Evolutionary conservation across 2,113 vertebrate species (phyloP).

Genomic region (Dipodomys stephensi): DNA sequence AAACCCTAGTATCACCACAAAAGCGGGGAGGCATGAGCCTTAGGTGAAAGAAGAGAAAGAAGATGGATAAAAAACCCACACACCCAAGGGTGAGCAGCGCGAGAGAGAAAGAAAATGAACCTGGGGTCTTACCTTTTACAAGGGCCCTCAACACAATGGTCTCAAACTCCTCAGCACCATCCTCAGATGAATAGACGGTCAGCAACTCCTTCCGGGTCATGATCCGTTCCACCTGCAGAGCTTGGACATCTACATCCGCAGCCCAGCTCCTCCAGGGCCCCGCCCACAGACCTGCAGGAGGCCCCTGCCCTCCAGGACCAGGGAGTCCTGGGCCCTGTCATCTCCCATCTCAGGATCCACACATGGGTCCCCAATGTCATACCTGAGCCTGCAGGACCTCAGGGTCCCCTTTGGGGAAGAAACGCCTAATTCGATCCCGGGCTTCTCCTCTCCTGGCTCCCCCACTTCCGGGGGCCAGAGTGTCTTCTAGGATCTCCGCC

Average conservation of each 20-base stretch:
- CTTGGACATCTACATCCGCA: fast-evolving
- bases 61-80: neutral
- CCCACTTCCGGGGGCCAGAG: conserved; percentile 74
- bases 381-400: conserved; percentile 77
- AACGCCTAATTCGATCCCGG: conserved; percentile 39
- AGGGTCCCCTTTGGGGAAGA: conserved; percentile 70
- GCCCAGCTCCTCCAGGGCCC: neutral
- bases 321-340: neutral
- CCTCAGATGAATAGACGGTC: conserved; percentile 90
- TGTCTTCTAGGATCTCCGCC: conserved; percentile 88
- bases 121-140: conserved; percentile 87
- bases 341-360: neutral
- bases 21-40: no score
- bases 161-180: conserved; percentile 92
- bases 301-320: neutral
- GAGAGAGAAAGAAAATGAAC: neutral
- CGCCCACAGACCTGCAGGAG: neutral
- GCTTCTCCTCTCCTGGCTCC: conserved; percentile 70
- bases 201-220: conserved; percentile 91
- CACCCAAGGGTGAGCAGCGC: neutral
- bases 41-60: neutral
- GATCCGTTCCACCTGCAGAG: conserved; percentile 88
- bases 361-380: neutral
- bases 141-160: conserved; percentile 92
- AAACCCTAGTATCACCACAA: neutral